Evolutionary conservation across 2,113 vertebrate species (phyloP).

Genomic region (Elaphurus davidianus): DNA sequence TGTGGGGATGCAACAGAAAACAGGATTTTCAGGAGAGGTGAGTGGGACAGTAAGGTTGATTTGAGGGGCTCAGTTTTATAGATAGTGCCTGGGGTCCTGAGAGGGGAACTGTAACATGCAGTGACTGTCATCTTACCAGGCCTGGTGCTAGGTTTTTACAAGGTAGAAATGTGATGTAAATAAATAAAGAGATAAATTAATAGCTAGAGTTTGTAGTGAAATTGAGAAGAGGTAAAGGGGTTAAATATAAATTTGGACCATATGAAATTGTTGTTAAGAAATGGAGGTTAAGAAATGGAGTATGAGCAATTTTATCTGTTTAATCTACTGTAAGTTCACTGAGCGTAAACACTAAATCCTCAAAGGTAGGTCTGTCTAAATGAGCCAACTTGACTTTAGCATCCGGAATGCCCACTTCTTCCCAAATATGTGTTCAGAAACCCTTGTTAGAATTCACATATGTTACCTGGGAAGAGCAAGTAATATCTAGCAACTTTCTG

Average conservation of each 20-base stretch:
- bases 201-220: background rate
- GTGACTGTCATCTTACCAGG: background rate
- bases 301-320: background rate
- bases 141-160: background rate
- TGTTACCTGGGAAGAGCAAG: background rate
- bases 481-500: background rate
- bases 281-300: background rate
- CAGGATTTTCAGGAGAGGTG: background rate
- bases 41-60: background rate
- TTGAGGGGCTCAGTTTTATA: background rate
- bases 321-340: background rate
- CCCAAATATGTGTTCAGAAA: background rate
- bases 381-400: background rate
- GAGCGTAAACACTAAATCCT: background rate
- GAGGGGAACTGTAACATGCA: background rate
- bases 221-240: background rate
- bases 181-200: background rate
- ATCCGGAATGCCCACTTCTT: background rate
- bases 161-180: background rate
- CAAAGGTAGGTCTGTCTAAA: background rate
- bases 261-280: background rate
- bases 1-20: background rate
- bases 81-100: background rate
- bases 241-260: background rate
- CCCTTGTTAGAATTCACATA: background rate